phyloP scores from a whole-genome alignment of 2,797 vertebrate species.

The Tokudaia muenninki region DNA sequence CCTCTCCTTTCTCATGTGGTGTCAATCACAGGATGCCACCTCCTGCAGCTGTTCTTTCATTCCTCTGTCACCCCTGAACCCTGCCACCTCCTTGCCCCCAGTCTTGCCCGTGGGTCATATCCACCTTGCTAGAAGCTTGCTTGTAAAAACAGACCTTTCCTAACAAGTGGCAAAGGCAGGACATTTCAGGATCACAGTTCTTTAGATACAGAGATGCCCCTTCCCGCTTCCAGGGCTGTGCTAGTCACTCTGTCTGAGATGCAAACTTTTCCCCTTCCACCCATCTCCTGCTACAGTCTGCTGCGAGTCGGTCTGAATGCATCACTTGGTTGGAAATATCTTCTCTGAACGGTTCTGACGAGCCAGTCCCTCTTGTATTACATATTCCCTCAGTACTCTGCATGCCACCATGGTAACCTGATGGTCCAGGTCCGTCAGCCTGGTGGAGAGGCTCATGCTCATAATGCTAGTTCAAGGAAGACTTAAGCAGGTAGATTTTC shows the following conservation, averaged over 20 bases:
- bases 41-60: background rate
- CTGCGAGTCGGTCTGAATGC: background rate
- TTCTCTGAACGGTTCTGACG: background rate
- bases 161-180: rapidly evolving
- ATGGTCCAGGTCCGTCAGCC: background rate
- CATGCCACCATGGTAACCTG: background rate
- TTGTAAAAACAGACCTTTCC: background rate
- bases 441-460: background rate
- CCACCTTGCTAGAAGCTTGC: background rate
- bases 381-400: background rate
- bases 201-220: background rate
- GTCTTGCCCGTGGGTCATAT: background rate
- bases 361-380: background rate
- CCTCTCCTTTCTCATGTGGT: background rate
- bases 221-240: background rate
- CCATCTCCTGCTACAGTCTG: rapidly evolving
- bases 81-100: background rate
- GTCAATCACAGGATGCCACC: background rate
- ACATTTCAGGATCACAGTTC: background rate
- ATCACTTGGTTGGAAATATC: background rate
- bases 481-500: no score
- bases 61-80: background rate
- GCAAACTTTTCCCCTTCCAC: rapidly evolving
- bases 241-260: background rate
- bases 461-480: background rate